Percentiles rank a stretch among this genome's conserved stretches.
These are phyloP conservation scores for Prunella himalayana DNA, from an alignment of 2,113 vertebrate species.

Conservation along the genomic window DNA sequence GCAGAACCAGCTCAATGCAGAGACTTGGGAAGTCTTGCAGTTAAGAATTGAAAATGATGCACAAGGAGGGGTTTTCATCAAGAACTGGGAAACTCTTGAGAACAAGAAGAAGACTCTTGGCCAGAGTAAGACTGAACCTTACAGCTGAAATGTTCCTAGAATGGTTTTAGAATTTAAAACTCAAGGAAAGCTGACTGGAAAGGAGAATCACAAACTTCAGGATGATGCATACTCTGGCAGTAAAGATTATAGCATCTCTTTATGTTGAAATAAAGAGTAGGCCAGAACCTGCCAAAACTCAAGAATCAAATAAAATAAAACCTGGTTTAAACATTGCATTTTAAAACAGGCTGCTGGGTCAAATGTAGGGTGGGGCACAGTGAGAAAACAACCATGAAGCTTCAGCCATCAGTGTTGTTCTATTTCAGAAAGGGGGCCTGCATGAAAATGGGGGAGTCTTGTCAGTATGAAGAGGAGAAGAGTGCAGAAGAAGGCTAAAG, in stretches of 20 bases:
- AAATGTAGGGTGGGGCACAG: fast-evolving
- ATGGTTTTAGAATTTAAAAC: background rate
- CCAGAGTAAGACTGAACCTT: background rate
- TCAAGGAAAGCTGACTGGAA: background rate
- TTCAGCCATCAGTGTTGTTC: background rate
- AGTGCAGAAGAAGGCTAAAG: background rate
- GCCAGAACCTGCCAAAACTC: background rate
- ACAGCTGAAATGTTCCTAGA: background rate
- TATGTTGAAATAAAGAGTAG: background rate
- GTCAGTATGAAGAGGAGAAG: background rate
- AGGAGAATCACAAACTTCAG: background rate
- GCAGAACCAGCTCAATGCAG: background rate
- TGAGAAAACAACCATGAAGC: background rate
- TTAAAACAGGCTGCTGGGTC: background rate
- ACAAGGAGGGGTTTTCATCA: background rate
- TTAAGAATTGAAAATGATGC: background rate
- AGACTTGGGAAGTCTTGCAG: background rate
- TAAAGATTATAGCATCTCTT: background rate
- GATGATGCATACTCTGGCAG: background rate
- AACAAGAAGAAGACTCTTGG: background rate
- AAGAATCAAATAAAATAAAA: background rate
- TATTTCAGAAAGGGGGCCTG: background rate
- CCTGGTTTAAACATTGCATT: background rate
- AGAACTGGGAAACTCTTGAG: background rate
- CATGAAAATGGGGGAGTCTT: background rate